Percentiles rank a stretch among this genome's conserved stretches.
These are phyloP conservation scores for Silvanus unidentatus DNA, from an alignment of 2,888 invertebrate species.

Conservation along the genomic window DNA sequence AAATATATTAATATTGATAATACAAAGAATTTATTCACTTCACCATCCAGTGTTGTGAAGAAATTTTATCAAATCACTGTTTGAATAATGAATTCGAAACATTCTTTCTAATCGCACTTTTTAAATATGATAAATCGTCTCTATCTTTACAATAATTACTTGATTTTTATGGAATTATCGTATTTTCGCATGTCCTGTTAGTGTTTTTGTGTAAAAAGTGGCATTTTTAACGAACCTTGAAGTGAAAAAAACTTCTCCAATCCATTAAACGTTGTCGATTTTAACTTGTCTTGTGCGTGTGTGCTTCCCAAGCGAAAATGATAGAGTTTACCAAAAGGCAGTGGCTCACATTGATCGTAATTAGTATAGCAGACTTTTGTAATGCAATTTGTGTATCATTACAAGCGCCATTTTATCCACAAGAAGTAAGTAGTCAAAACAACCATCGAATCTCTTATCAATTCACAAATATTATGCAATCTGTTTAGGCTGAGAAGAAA, in stretches of 20 bases:
- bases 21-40: neutral
- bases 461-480: no score
- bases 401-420: constrained; percentile 81
- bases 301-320: no score
- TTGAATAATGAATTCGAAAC: no score
- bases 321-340: constrained; percentile 66
- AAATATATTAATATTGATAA: neutral
- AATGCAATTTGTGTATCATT: constrained; percentile 79
- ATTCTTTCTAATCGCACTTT: neutral
- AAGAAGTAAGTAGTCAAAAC: constrained; percentile 57
- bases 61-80: no score
- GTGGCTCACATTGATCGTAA: constrained; percentile 71
- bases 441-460: neutral
- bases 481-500: constrained; percentile 67
- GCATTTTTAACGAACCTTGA: neutral
- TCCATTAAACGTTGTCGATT: neutral
- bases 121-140: constrained; percentile 37
- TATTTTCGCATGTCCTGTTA: constrained; percentile 28
- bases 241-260: neutral
- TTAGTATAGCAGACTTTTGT: constrained; percentile 77
- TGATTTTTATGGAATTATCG: constrained; percentile 39
- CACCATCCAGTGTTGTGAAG: no score
- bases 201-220: neutral
- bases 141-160: constrained; percentile 40
- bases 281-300: neutral